Conservation (phyloP, 2,113 vertebrate species). For the Corythornis cristatus region DNA sequence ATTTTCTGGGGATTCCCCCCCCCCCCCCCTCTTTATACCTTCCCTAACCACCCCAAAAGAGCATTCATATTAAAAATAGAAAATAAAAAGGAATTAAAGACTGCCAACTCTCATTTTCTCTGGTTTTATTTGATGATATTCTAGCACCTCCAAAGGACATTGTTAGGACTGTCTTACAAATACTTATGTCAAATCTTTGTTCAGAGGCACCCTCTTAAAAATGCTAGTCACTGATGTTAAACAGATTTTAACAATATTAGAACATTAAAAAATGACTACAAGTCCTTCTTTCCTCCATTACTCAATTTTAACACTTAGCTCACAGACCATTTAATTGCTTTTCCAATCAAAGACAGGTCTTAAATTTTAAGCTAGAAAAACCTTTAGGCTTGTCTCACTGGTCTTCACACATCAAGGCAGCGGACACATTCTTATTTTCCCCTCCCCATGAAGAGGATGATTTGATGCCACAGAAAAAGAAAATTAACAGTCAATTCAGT, state of each 20-base stretch:
- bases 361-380: constrained; percentile 36
- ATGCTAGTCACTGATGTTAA: not conserved
- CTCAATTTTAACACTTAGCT: constrained; percentile 57
- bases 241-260: constrained; percentile 27
- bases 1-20: not conserved
- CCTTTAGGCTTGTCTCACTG: constrained; percentile 17
- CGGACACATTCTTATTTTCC: not conserved
- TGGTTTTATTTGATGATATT: not conserved
- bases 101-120: not conserved
- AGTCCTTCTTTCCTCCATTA: not conserved
- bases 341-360: constrained; percentile 42
- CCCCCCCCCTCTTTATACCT: not conserved
- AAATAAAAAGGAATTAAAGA: not conserved
- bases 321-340: constrained; percentile 56
- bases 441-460: not conserved
- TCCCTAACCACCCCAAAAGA: not conserved
- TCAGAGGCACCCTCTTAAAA: not conserved
- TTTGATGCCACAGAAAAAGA: not conserved
- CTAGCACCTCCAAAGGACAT: not conserved
- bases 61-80: not conserved
- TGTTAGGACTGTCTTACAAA: not conserved
- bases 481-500: not conserved
- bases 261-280: not conserved
- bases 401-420: constrained; percentile 19
- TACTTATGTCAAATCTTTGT: not conserved